phyloP scores from a whole-genome alignment of 2,113 vertebrate genomes.

The Aviceda subcristata region DNA sequence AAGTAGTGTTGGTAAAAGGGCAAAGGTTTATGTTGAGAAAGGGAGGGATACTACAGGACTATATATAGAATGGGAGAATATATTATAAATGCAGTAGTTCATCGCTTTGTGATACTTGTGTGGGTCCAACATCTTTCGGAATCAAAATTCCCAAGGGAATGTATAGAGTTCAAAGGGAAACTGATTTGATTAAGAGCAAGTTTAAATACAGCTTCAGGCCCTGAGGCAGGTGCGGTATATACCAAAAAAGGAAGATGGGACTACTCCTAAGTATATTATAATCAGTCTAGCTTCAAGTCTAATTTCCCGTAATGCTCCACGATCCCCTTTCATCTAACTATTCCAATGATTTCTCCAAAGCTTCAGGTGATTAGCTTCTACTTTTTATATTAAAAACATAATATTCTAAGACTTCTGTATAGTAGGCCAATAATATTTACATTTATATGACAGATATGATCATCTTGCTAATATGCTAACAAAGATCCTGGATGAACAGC shows the following conservation, averaged over 20 bases:
- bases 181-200: neutral
- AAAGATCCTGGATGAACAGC: constrained; percentile 87
- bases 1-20: neutral
- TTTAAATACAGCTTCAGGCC: neutral
- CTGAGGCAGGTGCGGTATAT: neutral
- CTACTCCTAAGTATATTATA: neutral
- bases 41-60: too few species aligned
- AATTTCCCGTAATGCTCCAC: neutral
- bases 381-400: neutral
- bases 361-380: neutral
- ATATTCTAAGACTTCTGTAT: neutral
- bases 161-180: neutral
- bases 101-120: neutral
- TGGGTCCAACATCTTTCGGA: neutral
- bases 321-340: neutral
- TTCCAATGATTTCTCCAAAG: neutral
- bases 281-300: neutral
- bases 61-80: neutral
- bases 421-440: neutral
- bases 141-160: neutral
- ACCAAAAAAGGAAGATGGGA: neutral
- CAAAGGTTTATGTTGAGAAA: neutral
- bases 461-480: constrained; percentile 83
- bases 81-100: neutral
- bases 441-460: constrained; percentile 81